Conservation (phyloP, 2,797 vertebrate species). For the Benthosema pterotum region DNA sequence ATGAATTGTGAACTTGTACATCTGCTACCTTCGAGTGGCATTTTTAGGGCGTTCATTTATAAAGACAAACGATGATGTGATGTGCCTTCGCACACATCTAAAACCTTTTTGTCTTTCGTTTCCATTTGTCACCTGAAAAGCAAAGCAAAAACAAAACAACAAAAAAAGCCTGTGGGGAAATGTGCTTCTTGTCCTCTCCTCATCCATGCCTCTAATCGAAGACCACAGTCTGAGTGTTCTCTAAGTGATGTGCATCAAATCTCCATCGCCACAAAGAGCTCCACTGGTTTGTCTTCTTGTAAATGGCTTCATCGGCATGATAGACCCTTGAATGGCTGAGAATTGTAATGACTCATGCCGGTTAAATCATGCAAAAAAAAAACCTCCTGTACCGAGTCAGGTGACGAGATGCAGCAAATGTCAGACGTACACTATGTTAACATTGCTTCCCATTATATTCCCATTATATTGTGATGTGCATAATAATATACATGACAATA, state of each 20-base stretch:
- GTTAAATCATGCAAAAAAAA: too few relatives aligned
- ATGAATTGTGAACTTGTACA: too few relatives aligned
- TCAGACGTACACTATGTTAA: too few relatives aligned
- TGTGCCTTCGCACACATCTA: conserved; percentile 29
- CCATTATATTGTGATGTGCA: too few relatives aligned
- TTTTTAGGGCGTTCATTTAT: too few relatives aligned
- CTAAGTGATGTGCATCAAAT: conserved; percentile 21
- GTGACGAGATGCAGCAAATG: too few relatives aligned
- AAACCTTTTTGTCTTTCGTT: conserved; percentile 27
- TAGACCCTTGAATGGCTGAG: too few relatives aligned
- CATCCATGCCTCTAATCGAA: conserved; percentile 11
- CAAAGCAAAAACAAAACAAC: conserved; percentile 7
- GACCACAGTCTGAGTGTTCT: conserved; percentile 13
- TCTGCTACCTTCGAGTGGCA: too few relatives aligned
- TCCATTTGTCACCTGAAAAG: conserved; percentile 3
- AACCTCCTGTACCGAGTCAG: too few relatives aligned
- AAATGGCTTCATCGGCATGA: conserved; percentile 8
- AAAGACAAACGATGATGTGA: not conserved
- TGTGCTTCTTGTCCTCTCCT: not conserved
- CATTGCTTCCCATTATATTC: too few relatives aligned
- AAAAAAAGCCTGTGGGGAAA: conserved; percentile 24
- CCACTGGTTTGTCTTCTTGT: conserved; percentile 17
- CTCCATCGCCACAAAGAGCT: conserved; percentile 3
- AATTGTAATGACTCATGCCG: too few relatives aligned
- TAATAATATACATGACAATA: too few relatives aligned